Percentiles rank a stretch among this genome's conserved stretches.
Conservation (phyloP, 2,113 vertebrate genomes). For the Gnathonemus echidnorhynchus region DNA sequence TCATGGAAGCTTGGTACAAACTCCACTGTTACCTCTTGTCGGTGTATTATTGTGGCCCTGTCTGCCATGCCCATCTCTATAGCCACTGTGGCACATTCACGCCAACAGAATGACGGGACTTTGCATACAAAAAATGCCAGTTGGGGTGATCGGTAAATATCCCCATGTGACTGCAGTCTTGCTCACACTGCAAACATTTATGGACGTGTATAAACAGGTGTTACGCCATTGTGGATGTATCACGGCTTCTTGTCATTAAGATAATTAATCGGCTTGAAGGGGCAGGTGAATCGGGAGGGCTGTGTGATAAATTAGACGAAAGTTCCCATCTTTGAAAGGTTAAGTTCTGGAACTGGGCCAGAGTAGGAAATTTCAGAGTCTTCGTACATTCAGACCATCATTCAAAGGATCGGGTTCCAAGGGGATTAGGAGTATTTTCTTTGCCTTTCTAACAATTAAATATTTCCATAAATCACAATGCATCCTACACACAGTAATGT, state of each 20-base stretch:
- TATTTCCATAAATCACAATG: not conserved
- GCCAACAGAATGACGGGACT: not conserved
- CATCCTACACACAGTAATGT: not conserved
- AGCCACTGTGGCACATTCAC: not conserved
- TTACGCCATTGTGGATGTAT: not conserved
- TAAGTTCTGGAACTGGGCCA: not conserved
- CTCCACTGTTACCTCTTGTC: not conserved
- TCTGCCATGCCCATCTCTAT: no score
- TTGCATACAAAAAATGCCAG: not conserved
- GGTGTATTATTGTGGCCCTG: not conserved
- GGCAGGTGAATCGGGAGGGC: not conserved
- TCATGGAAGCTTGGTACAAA: not conserved
- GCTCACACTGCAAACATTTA: not conserved
- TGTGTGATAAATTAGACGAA: not conserved
- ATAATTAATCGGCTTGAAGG: not conserved
- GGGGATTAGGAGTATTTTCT: not conserved
- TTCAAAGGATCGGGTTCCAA: not conserved
- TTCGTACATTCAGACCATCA: not conserved
- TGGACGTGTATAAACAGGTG: not conserved
- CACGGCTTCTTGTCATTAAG: not conserved
- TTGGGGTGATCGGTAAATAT: not conserved
- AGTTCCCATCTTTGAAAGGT: not conserved
- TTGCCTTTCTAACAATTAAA: not conserved
- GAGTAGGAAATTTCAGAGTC: not conserved
- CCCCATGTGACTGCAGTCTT: not conserved